These are phyloP conservation scores for Sitophilus oryzae DNA, from an alignment of 1,140 invertebrate genomes.

Conservation along the genomic window DNA sequence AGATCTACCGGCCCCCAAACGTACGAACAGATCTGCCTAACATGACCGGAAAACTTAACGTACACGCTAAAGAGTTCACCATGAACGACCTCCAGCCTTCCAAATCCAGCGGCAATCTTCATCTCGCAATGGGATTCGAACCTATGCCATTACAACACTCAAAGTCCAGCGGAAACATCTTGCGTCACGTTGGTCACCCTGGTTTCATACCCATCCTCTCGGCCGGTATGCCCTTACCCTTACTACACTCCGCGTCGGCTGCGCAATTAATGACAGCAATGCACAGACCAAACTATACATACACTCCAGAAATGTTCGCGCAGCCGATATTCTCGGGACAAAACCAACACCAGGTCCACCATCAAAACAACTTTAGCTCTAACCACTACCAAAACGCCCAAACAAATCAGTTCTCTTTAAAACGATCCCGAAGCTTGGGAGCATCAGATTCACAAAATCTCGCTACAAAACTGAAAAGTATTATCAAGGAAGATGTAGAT, in stretches of 20 bases:
- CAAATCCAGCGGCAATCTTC: slow-evolving; percentile 55
- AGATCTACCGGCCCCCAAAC: slow-evolving; percentile 84
- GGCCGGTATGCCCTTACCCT: slow-evolving; percentile 34
- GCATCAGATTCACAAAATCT: slow-evolving; percentile 56
- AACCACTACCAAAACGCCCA: slow-evolving; percentile 23
- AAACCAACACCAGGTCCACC: slow-evolving; percentile 30
- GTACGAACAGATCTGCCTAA: slow-evolving; percentile 43
- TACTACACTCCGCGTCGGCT: slow-evolving; percentile 46
- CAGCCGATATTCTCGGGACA: slow-evolving; percentile 31
- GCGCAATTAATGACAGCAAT: slow-evolving; percentile 38
- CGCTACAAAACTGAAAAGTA: slow-evolving; percentile 50
- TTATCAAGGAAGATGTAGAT: slow-evolving; percentile 60
- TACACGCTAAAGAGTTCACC: slow-evolving; percentile 80
- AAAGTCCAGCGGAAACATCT: slow-evolving; percentile 57
- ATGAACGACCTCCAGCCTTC: slow-evolving; percentile 60
- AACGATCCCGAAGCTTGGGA: slow-evolving; percentile 75
- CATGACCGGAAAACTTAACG: slow-evolving; percentile 59
- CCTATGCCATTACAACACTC: slow-evolving; percentile 50
- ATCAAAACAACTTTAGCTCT: slow-evolving; percentile 26
- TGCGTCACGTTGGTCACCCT: slow-evolving; percentile 44
- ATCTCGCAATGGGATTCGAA: slow-evolving; percentile 49
- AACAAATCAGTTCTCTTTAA: slow-evolving; percentile 49
- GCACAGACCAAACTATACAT: slow-evolving; percentile 43
- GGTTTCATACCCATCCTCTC: slow-evolving; percentile 39
- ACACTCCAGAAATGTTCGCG: slow-evolving; percentile 35